phyloP scores from a whole-genome alignment of 1,140 invertebrate genomes.

The Chlorops oryzae region DNA sequence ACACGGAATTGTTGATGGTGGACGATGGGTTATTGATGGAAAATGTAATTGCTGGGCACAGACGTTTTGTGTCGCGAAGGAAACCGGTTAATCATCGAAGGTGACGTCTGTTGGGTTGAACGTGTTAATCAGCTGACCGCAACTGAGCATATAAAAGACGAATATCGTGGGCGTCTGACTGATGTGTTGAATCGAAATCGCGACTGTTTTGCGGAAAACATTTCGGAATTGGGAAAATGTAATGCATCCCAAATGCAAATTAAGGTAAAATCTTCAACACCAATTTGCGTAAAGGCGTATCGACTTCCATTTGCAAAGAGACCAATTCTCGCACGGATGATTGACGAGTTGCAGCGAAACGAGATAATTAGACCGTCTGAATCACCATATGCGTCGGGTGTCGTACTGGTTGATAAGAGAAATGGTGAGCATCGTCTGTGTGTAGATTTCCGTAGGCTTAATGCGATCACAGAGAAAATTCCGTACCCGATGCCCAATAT shows the following conservation, averaged over 20 bases:
- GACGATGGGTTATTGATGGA: neutral
- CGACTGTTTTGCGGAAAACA: neutral
- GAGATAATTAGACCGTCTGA: conserved; percentile 22
- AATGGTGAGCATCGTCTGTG: conserved; percentile 17
- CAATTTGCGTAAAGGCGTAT: conserved; percentile 19
- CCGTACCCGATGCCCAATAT: conserved; percentile 51
- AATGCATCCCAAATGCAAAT: conserved; percentile 14
- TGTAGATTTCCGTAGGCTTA: conserved; percentile 28
- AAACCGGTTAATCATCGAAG: conserved; percentile 9
- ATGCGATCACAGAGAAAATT: conserved; percentile 46
- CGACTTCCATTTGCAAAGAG: conserved; percentile 28
- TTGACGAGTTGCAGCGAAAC: conserved; percentile 14
- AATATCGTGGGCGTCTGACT: no score
- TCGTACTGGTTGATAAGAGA: conserved; percentile 31
- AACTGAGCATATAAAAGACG: neutral
- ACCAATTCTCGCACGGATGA: conserved; percentile 20
- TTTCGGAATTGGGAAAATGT: conserved; percentile 5
- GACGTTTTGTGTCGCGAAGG: conserved; percentile 5
- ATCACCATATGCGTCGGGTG: conserved; percentile 22
- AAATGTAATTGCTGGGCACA: conserved; percentile 4
- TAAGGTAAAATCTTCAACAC: conserved; percentile 1
- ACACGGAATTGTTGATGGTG: no score
- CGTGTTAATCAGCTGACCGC: neutral
- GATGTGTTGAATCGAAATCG: no score
- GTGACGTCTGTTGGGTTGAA: conserved; percentile 1